A percentile compares a stretch with the other conserved stretches of the same genome.
phyloP scores from a whole-genome alignment of 1,140 invertebrate genomes.

The Drosophila virilis region DNA sequence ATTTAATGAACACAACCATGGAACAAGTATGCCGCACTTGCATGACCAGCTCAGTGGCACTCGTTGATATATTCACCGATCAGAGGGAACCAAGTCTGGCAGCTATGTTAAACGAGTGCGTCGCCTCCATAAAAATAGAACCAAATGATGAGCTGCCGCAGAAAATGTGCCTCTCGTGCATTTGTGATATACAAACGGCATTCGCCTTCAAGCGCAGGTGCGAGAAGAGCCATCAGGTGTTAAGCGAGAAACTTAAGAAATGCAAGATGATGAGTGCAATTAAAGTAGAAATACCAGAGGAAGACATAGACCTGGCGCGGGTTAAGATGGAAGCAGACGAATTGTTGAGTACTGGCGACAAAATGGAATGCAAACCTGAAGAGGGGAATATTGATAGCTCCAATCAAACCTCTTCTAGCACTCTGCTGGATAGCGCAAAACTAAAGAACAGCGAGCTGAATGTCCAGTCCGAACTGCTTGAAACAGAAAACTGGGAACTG shows the following conservation, averaged over 20 bases:
- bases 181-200: slow-evolving; percentile 22
- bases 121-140: slow-evolving; percentile 11
- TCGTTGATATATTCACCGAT: slow-evolving; percentile 40
- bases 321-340: slow-evolving; percentile 4
- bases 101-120: slow-evolving; percentile 22
- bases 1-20: neutral
- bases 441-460: neutral
- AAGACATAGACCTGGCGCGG: neutral
- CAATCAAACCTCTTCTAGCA: neutral
- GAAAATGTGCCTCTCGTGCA: slow-evolving; percentile 27
- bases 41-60: slow-evolving; percentile 17
- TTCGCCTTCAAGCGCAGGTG: slow-evolving; percentile 30
- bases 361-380: neutral
- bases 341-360: neutral
- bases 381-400: neutral
- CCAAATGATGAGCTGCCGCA: slow-evolving; percentile 18
- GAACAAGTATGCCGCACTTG: slow-evolving; percentile 29
- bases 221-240: slow-evolving; percentile 16
- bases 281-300: slow-evolving; percentile 3
- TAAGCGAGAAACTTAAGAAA: slow-evolving; percentile 2
- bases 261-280: neutral
- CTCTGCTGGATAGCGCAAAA: neutral
- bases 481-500: slow-evolving; percentile 27
- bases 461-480: slow-evolving; percentile 15
- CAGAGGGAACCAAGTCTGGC: slow-evolving; percentile 8